Percentiles rank a stretch among this genome's conserved stretches.
Conservation (phyloP, 2,113 vertebrate species). For the Hirundichthys speculiger region DNA sequence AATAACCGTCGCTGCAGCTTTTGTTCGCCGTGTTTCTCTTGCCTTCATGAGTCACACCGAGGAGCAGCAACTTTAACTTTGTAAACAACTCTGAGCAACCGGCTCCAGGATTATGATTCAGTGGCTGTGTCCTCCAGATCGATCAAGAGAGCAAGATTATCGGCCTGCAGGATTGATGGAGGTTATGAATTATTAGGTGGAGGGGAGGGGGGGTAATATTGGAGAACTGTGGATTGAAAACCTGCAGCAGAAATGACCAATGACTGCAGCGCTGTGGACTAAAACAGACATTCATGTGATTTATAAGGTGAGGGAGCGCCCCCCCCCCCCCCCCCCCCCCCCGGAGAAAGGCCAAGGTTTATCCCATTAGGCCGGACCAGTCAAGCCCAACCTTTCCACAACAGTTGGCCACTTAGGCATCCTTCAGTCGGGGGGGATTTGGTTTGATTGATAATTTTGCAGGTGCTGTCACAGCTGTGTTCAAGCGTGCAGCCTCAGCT, state of each 20-base stretch:
- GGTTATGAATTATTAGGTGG: conserved; percentile 70
- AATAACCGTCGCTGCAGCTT: conserved; percentile 45
- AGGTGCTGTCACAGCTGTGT: conserved; percentile 21
- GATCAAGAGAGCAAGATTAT: conserved; percentile 56
- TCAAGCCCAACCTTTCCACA: conserved; percentile 51
- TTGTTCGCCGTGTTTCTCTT: conserved; percentile 1
- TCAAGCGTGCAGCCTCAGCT: background rate
- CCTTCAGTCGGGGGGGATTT: conserved; percentile 50
- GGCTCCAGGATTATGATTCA: conserved; percentile 62
- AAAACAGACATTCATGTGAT: conserved; percentile 69
- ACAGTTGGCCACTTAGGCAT: conserved; percentile 44
- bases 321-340: too few species aligned
- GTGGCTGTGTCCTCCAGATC: conserved; percentile 43
- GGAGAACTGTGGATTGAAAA: conserved; percentile 56
- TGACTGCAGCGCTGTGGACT: conserved; percentile 52
- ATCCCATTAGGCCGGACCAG: conserved; percentile 56
- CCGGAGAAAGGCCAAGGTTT: conserved; percentile 66
- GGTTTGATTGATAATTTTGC: conserved; percentile 56
- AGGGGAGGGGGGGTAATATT: conserved; percentile 59
- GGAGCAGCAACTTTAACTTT: conserved; percentile 51
- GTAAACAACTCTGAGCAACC: conserved; percentile 39
- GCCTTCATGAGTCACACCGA: conserved; percentile 30
- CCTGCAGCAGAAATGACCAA: conserved; percentile 66
- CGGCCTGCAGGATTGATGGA: conserved; percentile 61
- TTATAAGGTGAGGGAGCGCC: conserved; percentile 61